Evolutionary conservation across 2,888 invertebrate species (phyloP).

Genomic region (Mimumesa dahlbomi): DNA sequence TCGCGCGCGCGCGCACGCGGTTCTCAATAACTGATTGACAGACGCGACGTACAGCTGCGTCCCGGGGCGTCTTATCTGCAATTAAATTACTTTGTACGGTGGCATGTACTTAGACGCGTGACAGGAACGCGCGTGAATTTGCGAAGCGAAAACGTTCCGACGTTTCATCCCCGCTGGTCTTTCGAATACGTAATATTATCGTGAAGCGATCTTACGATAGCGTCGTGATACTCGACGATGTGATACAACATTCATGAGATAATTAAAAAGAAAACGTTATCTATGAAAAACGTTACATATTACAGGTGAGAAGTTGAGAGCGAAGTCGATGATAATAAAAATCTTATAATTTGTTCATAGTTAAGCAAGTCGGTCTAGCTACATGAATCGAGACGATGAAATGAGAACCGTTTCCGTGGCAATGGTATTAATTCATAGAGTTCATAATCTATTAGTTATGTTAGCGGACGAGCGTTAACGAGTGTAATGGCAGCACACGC

Average conservation of each 20-base stretch:
- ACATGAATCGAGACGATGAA: not conserved
- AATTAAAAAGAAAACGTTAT: no score
- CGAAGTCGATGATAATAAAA: no score
- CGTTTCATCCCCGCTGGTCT: no score
- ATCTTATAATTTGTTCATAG: no score
- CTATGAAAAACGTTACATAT: no score
- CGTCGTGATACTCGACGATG: not conserved
- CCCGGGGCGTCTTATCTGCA: conserved; percentile 10
- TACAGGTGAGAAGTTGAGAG: no score
- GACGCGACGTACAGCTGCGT: conserved; percentile 15
- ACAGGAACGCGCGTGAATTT: conserved; percentile 28
- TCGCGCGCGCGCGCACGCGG: conserved; percentile 62
- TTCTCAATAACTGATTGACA: conserved; percentile 66
- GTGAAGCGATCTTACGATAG: no score
- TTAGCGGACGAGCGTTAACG: conserved; percentile 76
- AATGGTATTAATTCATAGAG: conserved; percentile 78
- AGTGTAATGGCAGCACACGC: conserved; percentile 76
- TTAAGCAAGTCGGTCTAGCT: no score
- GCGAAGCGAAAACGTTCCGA: conserved; percentile 1
- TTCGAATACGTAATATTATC: no score
- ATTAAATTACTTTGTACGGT: conserved; percentile 22
- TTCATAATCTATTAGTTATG: conserved; percentile 79
- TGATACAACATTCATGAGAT: no score
- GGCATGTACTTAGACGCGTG: conserved; percentile 21
- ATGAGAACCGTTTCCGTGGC: conserved; percentile 69